Percentiles rank a stretch among this genome's conserved stretches.
Conservation (phyloP, 2,113 vertebrate species). For the Pluvialis apricaria region DNA sequence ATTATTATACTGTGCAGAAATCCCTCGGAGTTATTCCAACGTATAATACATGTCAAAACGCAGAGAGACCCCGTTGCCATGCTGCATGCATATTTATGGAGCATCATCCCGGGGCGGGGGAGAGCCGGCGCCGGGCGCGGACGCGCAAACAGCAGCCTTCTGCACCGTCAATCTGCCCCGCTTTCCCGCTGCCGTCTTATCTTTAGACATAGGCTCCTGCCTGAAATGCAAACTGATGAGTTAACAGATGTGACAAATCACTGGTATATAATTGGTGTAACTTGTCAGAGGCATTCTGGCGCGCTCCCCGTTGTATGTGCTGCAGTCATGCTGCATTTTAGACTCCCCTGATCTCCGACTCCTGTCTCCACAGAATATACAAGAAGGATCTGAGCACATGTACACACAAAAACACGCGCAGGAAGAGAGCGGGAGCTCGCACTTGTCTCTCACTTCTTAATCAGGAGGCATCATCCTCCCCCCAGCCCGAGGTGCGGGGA, state of each 20-base stretch:
- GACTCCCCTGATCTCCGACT: not conserved
- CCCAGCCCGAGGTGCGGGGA: not conserved
- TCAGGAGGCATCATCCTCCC: not conserved
- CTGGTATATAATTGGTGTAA: not conserved
- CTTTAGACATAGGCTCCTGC: not conserved
- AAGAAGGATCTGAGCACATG: not conserved
- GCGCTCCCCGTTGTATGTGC: not conserved
- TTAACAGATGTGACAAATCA: not conserved
- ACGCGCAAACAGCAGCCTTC: not conserved
- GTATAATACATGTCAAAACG: not conserved
- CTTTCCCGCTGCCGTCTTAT: not conserved
- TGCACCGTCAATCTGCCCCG: not conserved
- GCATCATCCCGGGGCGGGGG: rapidly evolving
- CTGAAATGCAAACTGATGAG: not conserved
- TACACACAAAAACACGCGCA: not conserved
- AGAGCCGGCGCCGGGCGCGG: not conserved
- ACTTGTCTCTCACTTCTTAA: not conserved
- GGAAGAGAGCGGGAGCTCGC: not conserved
- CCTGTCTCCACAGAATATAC: not conserved
- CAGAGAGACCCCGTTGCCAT: not conserved
- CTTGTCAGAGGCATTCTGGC: not conserved
- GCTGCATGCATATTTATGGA: not conserved
- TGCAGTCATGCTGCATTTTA: not conserved
- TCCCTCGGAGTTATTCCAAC: not conserved
- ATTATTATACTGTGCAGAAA: not conserved